These are phyloP conservation scores for Mergus octosetaceus DNA, from an alignment of 2,797 vertebrate species.

Conservation along the genomic window DNA sequence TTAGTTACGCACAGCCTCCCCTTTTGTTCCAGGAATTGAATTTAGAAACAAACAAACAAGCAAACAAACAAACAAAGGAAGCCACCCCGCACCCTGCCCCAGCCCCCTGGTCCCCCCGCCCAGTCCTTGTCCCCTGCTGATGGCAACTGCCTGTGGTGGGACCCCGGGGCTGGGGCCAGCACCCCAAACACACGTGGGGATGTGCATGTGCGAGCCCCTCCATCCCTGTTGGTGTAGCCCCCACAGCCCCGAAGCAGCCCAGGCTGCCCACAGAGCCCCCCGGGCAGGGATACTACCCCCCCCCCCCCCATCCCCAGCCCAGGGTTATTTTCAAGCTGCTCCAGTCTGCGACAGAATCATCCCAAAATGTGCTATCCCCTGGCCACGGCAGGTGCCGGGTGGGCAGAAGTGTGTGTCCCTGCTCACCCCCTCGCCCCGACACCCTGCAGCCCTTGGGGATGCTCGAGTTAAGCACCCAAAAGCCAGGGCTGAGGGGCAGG, in stretches of 20 bases:
- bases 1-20: background rate
- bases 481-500: background rate
- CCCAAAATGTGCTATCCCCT: background rate
- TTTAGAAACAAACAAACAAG: slow-evolving; percentile 20
- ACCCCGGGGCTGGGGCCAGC: background rate
- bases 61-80: background rate
- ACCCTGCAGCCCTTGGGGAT: background rate
- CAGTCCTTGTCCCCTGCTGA: background rate
- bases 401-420: background rate
- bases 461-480: no score
- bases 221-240: no score
- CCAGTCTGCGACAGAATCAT: background rate
- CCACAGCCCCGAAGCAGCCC: background rate
- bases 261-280: background rate
- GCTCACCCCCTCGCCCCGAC: background rate
- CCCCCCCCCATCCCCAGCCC: no score
- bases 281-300: background rate
- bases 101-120: background rate
- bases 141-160: background rate
- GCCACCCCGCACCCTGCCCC: background rate
- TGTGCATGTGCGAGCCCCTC: background rate
- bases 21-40: slow-evolving; percentile 1
- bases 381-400: background rate
- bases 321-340: background rate
- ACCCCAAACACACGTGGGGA: background rate